Conservation (phyloP, 2,113 vertebrate genomes). For the Actenoides lindsayi region DNA sequence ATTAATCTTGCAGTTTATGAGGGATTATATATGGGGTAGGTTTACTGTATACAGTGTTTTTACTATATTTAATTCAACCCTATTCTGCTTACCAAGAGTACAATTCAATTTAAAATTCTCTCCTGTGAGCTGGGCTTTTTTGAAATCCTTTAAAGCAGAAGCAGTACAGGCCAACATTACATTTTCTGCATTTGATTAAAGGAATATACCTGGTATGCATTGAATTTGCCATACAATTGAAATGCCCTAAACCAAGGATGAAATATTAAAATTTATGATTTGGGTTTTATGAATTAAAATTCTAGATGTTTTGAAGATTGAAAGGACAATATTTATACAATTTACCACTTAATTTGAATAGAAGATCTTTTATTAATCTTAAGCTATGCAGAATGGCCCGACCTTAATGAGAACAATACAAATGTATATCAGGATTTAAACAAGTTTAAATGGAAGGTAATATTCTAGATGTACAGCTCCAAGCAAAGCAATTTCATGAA, state of each 20-base stretch:
- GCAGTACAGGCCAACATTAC: background rate
- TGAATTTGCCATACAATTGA: background rate
- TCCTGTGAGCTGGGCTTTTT: background rate
- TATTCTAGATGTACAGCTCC: slow-evolving; percentile 32
- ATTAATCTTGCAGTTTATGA: background rate
- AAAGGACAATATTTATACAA: background rate
- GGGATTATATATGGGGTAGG: background rate
- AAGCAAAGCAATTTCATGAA: slow-evolving; percentile 43
- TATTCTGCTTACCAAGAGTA: background rate
- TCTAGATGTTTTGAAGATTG: background rate
- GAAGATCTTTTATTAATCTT: slow-evolving; percentile 18
- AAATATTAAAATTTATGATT: background rate
- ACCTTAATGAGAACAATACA: slow-evolving; percentile 39
- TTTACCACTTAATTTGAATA: slow-evolving; percentile 9
- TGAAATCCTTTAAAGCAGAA: slow-evolving; percentile 42
- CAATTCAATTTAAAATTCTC: slow-evolving; percentile 16
- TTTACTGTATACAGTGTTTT: background rate
- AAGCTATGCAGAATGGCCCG: background rate
- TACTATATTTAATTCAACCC: background rate
- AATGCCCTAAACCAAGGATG: background rate
- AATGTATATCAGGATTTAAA: slow-evolving; percentile 29
- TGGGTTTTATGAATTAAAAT: background rate
- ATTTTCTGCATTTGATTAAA: slow-evolving; percentile 42
- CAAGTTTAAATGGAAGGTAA: slow-evolving; percentile 23
- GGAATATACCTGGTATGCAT: background rate